A percentile compares a stretch with the other conserved stretches of the same genome.
Evolutionary conservation across 2,888 invertebrate genomes (phyloP).

Genomic region (Colostygia pectinataria): DNA sequence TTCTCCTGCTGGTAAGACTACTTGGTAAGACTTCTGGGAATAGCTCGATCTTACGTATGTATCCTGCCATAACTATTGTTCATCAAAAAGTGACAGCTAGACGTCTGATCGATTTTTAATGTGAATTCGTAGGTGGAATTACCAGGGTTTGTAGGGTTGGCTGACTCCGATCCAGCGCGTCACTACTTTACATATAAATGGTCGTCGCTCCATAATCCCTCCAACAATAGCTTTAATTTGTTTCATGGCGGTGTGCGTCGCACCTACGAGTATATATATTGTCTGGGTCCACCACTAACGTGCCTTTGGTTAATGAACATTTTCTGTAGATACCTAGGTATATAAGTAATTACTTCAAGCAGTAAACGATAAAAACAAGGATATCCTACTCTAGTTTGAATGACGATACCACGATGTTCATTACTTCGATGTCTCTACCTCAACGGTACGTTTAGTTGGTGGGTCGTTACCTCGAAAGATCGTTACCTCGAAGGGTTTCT

Average conservation of each 20-base stretch:
- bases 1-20: too few species aligned
- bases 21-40: too few species aligned
- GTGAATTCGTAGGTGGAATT: slow-evolving; percentile 50
- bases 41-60: too few species aligned
- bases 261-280: slow-evolving; percentile 53
- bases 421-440: too few species aligned
- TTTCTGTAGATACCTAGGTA: too few species aligned
- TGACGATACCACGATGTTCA: too few species aligned
- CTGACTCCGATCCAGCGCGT: slow-evolving; percentile 68
- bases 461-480: too few species aligned
- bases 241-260: slow-evolving; percentile 56
- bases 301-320: neutral
- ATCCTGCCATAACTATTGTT: neutral
- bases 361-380: too few species aligned
- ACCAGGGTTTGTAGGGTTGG: slow-evolving; percentile 54
- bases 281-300: slow-evolving; percentile 5
- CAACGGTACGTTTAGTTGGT: too few species aligned
- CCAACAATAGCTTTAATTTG: slow-evolving; percentile 80
- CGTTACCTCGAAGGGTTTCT: too few species aligned
- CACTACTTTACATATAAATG: slow-evolving; percentile 83
- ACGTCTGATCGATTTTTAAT: slow-evolving; percentile 22
- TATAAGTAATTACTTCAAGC: too few species aligned
- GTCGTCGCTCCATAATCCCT: slow-evolving; percentile 76
- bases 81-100: neutral
- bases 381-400: too few species aligned